phyloP scores from a whole-genome alignment of 2,113 vertebrate species.

The Neodontobutis hainanensis region DNA sequence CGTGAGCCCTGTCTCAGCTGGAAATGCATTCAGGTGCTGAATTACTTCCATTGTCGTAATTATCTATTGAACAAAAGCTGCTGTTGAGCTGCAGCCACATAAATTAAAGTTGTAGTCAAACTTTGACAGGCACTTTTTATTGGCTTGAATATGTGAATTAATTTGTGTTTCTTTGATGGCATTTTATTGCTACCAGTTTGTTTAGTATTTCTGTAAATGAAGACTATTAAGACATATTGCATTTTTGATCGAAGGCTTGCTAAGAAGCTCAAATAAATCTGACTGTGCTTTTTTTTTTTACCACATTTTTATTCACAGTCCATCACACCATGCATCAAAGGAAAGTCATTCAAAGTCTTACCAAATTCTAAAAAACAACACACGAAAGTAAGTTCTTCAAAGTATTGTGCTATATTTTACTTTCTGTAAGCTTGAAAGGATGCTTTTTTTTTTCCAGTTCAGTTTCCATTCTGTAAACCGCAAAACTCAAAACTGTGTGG shows the following conservation, averaged over 20 bases:
- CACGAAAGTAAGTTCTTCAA: background rate
- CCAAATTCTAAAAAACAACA: slow-evolving; percentile 14
- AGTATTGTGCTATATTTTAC: background rate
- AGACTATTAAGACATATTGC: background rate
- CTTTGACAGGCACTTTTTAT: slow-evolving; percentile 3
- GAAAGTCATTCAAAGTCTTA: slow-evolving; percentile 10
- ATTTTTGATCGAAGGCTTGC: background rate
- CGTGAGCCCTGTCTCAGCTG: slow-evolving; percentile 17
- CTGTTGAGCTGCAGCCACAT: slow-evolving; percentile 12
- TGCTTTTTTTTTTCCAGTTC: background rate
- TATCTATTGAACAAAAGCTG: slow-evolving; percentile 33
- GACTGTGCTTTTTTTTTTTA: background rate
- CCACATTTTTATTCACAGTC: slow-evolving; percentile 4
- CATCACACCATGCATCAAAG: slow-evolving; percentile 26
- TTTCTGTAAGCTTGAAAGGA: background rate
- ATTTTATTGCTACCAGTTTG: background rate
- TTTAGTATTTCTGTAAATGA: background rate
- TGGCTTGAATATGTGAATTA: slow-evolving; percentile 4
- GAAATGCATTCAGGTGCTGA: slow-evolving; percentile 32
- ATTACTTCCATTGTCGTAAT: slow-evolving; percentile 36
- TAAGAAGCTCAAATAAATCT: background rate
- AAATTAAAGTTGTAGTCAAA: slow-evolving; percentile 27
- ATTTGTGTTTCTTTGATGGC: background rate
- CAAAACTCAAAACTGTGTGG: background rate
- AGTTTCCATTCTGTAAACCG: background rate